phyloP scores from a whole-genome alignment of 2,113 vertebrate species.

The Balaeniceps rex region DNA sequence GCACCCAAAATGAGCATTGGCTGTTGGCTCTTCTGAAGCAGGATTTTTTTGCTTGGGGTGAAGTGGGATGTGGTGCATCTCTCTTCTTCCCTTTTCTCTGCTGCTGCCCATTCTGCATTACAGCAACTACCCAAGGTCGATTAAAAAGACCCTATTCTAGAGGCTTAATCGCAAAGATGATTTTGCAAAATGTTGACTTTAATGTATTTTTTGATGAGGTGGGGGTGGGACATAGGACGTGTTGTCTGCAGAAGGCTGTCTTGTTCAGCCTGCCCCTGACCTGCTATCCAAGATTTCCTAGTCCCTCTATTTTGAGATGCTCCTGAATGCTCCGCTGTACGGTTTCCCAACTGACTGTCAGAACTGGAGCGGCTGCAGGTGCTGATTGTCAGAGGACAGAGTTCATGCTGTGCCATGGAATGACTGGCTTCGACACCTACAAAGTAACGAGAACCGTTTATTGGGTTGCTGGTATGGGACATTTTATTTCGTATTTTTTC shows the following conservation, averaged over 20 bases:
- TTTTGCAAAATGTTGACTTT: background rate
- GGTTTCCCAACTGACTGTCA: background rate
- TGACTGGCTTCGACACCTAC: background rate
- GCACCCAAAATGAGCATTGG: background rate
- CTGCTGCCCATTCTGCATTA: background rate
- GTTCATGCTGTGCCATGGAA: background rate
- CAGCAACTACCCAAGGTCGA: background rate
- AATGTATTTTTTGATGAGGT: background rate
- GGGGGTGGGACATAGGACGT: background rate
- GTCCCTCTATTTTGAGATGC: background rate
- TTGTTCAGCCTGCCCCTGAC: background rate
- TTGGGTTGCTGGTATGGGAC: background rate
- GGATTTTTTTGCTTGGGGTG: background rate
- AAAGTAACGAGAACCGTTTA: background rate
- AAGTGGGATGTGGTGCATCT: background rate
- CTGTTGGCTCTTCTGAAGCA: background rate
- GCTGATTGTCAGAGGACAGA: background rate
- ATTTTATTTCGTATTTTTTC: background rate
- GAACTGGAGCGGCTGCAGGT: background rate
- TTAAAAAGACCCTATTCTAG: background rate
- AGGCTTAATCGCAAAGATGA: background rate
- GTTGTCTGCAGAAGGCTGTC: background rate
- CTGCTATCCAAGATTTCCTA: background rate
- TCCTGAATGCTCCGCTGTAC: rapidly evolving
- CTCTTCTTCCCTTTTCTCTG: background rate